Percentiles rank a stretch among this genome's conserved stretches.
phyloP scores from a whole-genome alignment of 1,140 invertebrate genomes.

The Bombus confusus region DNA sequence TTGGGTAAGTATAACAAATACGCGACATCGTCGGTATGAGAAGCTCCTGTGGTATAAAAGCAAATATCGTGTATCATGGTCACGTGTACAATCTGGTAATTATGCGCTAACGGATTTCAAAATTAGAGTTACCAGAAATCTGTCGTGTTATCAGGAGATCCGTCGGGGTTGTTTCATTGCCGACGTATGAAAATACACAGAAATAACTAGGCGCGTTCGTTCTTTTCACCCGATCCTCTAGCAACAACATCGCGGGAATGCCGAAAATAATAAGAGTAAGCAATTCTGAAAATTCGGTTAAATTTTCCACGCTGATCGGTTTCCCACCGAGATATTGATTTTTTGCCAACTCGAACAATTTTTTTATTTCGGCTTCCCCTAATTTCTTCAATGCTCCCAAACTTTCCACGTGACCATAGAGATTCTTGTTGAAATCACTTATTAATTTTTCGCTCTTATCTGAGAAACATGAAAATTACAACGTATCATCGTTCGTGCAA shows the following conservation, averaged over 20 bases:
- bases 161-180: slow-evolving; percentile 38
- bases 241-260: slow-evolving; percentile 73
- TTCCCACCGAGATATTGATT: slow-evolving; percentile 75
- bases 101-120: neutral
- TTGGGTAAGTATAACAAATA: slow-evolving; percentile 65
- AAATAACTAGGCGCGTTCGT: slow-evolving; percentile 76
- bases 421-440: neutral
- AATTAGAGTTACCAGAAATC: slow-evolving; percentile 30
- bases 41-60: slow-evolving; percentile 59
- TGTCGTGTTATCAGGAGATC: slow-evolving; percentile 20
- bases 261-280: slow-evolving; percentile 79
- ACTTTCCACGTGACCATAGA: slow-evolving; percentile 6
- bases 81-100: neutral
- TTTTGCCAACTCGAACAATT: neutral
- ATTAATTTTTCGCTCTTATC: neutral
- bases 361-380: neutral
- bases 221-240: slow-evolving; percentile 74
- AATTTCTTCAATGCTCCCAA: slow-evolving; percentile 20
- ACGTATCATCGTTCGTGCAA: neutral
- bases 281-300: slow-evolving; percentile 75
- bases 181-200: slow-evolving; percentile 81
- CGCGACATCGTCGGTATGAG: slow-evolving; percentile 70
- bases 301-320: slow-evolving; percentile 64
- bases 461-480: neutral
- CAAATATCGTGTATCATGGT: neutral